phyloP scores from a whole-genome alignment of 2,888 invertebrate species.

The Beris chalybata region DNA sequence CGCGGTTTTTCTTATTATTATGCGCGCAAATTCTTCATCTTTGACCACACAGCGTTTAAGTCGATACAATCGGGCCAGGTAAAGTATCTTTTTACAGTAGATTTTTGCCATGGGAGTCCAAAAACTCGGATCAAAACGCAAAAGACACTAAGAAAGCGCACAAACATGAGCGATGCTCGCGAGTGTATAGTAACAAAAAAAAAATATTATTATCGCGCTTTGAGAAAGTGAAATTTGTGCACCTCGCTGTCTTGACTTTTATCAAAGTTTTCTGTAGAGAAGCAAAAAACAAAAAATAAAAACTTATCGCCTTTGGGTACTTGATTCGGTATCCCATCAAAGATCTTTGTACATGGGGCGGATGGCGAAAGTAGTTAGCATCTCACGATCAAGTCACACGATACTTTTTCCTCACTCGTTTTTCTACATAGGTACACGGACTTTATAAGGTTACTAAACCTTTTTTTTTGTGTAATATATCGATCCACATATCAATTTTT shows the following conservation, averaged over 20 bases:
- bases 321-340: conserved; percentile 9
- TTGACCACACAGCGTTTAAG: no score
- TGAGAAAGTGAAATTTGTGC: conserved; percentile 21
- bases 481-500: no score
- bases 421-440: no score
- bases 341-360: conserved; percentile 8
- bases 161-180: background rate
- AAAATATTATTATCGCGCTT: conserved; percentile 15
- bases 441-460: no score
- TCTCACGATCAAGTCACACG: no score
- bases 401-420: no score
- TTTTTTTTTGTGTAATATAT: no score
- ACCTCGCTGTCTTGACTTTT: background rate
- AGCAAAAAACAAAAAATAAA: no score
- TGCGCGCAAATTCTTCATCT: conserved; percentile 7
- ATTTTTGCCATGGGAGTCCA: background rate
- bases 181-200: background rate
- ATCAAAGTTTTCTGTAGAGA: background rate
- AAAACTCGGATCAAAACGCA: background rate
- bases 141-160: background rate
- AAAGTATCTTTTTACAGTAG: no score
- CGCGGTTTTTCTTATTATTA: background rate
- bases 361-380: no score
- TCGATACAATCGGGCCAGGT: no score
- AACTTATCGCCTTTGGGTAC: conserved; percentile 15